Percentiles rank a stretch among this genome's conserved stretches.
Evolutionary conservation across 92 coral and sea anemone species (phyloP).

Genomic region (Siderastrea radians): DNA sequence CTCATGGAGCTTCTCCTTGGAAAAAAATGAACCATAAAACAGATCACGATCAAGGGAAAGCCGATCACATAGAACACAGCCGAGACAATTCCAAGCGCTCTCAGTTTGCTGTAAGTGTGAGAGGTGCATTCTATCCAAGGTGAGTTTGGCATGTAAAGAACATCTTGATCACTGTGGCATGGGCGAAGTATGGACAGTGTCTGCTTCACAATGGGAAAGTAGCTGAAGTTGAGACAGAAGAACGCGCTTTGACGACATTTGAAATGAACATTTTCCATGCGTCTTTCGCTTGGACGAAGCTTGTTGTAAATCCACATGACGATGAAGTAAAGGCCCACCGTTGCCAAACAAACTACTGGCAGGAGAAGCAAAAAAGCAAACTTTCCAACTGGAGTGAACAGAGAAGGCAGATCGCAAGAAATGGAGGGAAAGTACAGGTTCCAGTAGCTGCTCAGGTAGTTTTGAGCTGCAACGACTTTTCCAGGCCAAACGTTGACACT

Average conservation of each 20-base stretch:
- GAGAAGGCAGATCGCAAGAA: conserved; percentile 71
- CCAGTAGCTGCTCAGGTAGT: conserved; percentile 77
- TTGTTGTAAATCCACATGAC: conserved; percentile 29
- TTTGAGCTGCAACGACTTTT: conserved; percentile 62
- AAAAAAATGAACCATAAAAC: conserved; percentile 46
- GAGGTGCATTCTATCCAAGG: conserved; percentile 84
- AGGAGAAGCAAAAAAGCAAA: conserved; percentile 68
- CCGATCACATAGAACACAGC: conserved; percentile 58
- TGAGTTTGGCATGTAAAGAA: conserved; percentile 52
- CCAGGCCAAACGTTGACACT: conserved; percentile 79
- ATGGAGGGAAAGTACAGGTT: conserved; percentile 74
- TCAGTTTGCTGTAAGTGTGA: conserved; percentile 32
- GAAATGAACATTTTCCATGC: conserved; percentile 36
- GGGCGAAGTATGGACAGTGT: conserved; percentile 69
- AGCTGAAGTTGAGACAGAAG: conserved; percentile 65
- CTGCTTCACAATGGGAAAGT: conserved; percentile 81
- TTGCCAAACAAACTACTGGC: conserved; percentile 55
- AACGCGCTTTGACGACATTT: conserved; percentile 70
- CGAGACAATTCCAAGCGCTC: conserved; percentile 49
- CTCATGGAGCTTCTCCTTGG: conserved; percentile 41
- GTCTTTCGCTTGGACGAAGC: conserved; percentile 16
- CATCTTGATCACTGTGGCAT: conserved; percentile 43
- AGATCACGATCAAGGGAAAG: conserved; percentile 50
- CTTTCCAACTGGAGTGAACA: conserved; percentile 71
- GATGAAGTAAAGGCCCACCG: conserved; percentile 47